phyloP scores from a whole-genome alignment of 2,888 invertebrate species.

The Perdita meconis region DNA sequence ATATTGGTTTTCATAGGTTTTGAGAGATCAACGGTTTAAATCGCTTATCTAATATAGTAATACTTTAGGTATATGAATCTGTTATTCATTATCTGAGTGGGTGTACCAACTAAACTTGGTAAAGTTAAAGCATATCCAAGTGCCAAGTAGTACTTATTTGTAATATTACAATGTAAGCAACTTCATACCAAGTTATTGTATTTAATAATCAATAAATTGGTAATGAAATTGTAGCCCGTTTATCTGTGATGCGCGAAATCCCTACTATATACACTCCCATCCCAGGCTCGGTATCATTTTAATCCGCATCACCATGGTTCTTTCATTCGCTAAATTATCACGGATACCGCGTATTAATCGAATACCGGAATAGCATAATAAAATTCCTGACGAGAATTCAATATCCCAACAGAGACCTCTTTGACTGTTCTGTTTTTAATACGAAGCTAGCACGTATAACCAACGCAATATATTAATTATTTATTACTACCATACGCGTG shows the following conservation, averaged over 20 bases:
- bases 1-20: no score
- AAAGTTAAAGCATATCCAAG: no score
- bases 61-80: no score
- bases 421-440: neutral
- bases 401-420: conserved; percentile 12
- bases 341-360: conserved; percentile 18
- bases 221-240: conserved; percentile 4
- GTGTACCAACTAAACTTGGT: neutral
- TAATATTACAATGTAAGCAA: neutral
- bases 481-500: neutral
- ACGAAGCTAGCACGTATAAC: neutral
- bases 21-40: no score
- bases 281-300: neutral
- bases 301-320: conserved; percentile 2
- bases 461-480: conserved; percentile 2
- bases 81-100: no score
- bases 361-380: conserved; percentile 19
- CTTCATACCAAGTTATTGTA: neutral
- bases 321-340: conserved; percentile 20
- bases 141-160: no score
- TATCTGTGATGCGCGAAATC: neutral
- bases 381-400: conserved; percentile 23
- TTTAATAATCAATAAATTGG: neutral
- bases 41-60: no score
- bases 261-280: neutral